phyloP scores from a whole-genome alignment of 2,797 vertebrate species.

The Scleropages formosus region DNA sequence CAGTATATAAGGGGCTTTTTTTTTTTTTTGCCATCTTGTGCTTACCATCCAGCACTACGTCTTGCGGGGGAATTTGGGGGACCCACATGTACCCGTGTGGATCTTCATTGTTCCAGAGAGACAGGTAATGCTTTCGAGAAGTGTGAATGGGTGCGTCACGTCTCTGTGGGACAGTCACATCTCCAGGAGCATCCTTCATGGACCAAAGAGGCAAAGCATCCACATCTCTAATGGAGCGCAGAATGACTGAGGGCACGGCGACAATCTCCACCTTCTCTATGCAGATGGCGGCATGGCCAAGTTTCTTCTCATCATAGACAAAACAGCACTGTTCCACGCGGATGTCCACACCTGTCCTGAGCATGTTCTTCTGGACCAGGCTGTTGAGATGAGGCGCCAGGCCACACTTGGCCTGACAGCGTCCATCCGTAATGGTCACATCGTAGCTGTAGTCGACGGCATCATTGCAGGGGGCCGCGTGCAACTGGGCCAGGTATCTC shows the following conservation, averaged over 20 bases:
- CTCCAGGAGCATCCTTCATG: conserved; percentile 49
- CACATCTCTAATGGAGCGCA: conserved; percentile 31
- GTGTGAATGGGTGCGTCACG: conserved; percentile 67
- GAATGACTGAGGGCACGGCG: conserved; percentile 29
- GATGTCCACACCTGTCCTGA: conserved; percentile 69
- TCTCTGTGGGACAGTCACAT: conserved; percentile 34
- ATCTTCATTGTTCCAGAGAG: conserved; percentile 89
- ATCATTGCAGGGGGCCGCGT: neutral
- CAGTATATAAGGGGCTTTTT: too few relatives aligned
- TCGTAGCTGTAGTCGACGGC: conserved; percentile 74
- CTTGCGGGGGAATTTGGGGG: conserved; percentile 40
- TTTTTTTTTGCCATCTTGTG: too few relatives aligned
- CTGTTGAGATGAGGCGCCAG: conserved; percentile 63
- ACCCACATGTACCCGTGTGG: conserved; percentile 78
- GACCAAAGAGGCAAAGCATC: conserved; percentile 53
- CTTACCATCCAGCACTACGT: conserved; percentile 75
- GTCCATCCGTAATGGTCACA: conserved; percentile 75
- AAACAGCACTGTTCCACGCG: conserved; percentile 67
- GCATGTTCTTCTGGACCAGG: conserved; percentile 68
- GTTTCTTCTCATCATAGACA: conserved; percentile 73
- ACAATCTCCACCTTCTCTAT: conserved; percentile 61
- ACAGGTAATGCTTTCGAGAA: conserved; percentile 74
- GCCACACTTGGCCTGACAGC: conserved; percentile 66
- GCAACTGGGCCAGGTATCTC: conserved; percentile 67
- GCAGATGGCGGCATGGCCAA: conserved; percentile 70